Conservation (phyloP, 1,140 invertebrate genomes). For the Pinna nobilis region DNA sequence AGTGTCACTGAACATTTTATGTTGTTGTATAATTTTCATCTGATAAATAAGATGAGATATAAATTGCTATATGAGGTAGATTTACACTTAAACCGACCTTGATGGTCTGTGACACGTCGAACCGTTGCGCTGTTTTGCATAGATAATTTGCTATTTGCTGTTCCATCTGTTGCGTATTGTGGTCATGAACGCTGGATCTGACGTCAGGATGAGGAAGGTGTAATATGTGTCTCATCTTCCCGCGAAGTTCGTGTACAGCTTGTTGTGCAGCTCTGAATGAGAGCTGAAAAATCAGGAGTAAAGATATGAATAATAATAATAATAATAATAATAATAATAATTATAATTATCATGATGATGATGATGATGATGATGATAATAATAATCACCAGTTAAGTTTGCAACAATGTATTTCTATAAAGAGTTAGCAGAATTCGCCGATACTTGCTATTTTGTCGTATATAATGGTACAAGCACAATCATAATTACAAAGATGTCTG, state of each 20-base stretch:
- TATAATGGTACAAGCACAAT: too few relatives aligned
- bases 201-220: conserved; percentile 73
- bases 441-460: too few relatives aligned
- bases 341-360: not conserved
- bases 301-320: too few relatives aligned
- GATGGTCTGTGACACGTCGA: conserved; percentile 78
- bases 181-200: conserved; percentile 44
- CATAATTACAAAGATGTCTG: too few relatives aligned
- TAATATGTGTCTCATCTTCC: conserved; percentile 76
- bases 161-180: conserved; percentile 75
- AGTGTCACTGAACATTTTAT: too few relatives aligned
- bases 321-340: not conserved
- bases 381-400: not conserved
- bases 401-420: too few relatives aligned
- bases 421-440: too few relatives aligned
- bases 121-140: conserved; percentile 76
- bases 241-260: conserved; percentile 76
- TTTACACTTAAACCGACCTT: conserved; percentile 78
- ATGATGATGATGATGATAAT: too few relatives aligned
- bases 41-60: too few relatives aligned
- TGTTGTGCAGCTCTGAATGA: conserved; percentile 79
- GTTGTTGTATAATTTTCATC: too few relatives aligned
- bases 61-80: too few relatives aligned
- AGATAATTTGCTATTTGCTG: conserved; percentile 76
- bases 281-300: conserved; percentile 77